Evolutionary conservation across 2,797 vertebrate species (phyloP), one percentile per base, ranked within the genome.

Genomic region (Rhabdophis nuchalis): DNA sequence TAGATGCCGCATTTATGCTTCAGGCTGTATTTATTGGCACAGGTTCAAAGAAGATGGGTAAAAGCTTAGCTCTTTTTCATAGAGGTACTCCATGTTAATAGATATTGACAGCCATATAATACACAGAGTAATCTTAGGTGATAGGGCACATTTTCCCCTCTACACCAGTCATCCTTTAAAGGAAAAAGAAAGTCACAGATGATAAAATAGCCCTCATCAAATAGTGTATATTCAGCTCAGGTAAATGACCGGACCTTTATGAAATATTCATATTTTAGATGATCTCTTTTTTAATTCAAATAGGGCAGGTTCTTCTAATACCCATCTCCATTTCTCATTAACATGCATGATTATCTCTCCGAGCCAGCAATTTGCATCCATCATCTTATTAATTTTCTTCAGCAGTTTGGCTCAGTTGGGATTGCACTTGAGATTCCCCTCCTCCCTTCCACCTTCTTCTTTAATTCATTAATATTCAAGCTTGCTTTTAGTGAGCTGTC

Each of bases 341-440:
- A 88, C 86, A 93, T 93, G 90, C 92, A 88, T 85, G 89, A 91
- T 85, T 91, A 93, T 93, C 57, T 91, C 86, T 87, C 25, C 8
- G 32, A 88, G 86, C 86, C 60, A 93, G 50, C 68, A 53, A 91
- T 91, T 93, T 91, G 32, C 86, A 91, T 93, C 88, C n/a, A 85
- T 93, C 54, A 91, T 58, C 56, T 93, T 68, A 93, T 93, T 93
- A 93, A 72, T 85, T 85, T 93, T 87, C 91, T 50, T 87, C 92
- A 64, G 86, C 32, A 93, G 64, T 57, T 93, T 77, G 88, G 54
- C 68, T 85, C 56, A 41, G 60, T 86, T 92, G 53, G 57, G 56
- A 27, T 57, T 88, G 72, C 14, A 36, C 64, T 88, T 85, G 50
- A 68, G 50, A 90, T 88, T 12, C 32, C 29, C n/a, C 64, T 36